These are phyloP conservation scores for Dasysyrphus albostriatus DNA, from an alignment of 2,888 invertebrate species.

Conservation along the genomic window DNA sequence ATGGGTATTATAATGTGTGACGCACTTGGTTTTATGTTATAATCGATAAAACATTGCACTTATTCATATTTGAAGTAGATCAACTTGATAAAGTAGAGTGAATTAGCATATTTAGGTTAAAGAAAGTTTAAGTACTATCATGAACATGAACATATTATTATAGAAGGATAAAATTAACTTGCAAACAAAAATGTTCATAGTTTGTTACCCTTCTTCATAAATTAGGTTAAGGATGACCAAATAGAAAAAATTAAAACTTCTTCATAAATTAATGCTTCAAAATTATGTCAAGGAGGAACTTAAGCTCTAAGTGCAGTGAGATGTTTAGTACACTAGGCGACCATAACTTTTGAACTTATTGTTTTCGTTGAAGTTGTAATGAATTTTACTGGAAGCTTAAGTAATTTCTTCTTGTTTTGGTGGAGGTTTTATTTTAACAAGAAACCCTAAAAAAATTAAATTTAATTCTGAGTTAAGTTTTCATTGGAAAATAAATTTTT, in stretches of 20 bases:
- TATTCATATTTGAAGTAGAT: conserved; percentile 2
- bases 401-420: no score
- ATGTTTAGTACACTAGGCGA: neutral
- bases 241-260: neutral
- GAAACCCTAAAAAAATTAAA: no score
- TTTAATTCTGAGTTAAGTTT: no score
- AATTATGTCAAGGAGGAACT: conserved; percentile 8
- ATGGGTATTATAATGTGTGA: neutral
- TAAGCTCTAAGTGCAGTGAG: neutral
- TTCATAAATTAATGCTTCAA: neutral
- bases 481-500: no score
- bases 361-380: neutral
- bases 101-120: conserved; percentile 15
- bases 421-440: no score
- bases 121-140: neutral
- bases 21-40: neutral
- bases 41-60: conserved; percentile 5
- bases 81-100: conserved; percentile 4
- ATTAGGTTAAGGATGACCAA: conserved; percentile 11
- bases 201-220: neutral
- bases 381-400: no score
- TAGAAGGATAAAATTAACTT: neutral
- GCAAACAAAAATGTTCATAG: neutral
- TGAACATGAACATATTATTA: conserved; percentile 1
- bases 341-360: neutral